Evolutionary conservation across 2,797 vertebrate genomes (phyloP).

Genomic region (Xenops minutus): DNA sequence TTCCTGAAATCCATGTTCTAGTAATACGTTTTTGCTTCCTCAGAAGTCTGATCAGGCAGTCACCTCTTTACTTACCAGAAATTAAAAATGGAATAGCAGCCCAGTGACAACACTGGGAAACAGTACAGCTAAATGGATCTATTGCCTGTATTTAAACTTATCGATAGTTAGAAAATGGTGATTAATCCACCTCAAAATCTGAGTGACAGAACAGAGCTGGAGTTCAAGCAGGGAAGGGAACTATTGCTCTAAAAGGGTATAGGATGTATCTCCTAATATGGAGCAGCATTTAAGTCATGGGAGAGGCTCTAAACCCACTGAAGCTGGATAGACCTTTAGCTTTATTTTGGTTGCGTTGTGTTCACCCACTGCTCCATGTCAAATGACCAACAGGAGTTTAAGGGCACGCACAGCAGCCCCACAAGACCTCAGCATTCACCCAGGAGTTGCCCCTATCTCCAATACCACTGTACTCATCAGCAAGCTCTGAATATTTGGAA

Average conservation of each 20-base stretch:
- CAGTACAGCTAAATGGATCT: neutral
- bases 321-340: neutral
- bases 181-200: neutral
- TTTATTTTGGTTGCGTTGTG: neutral
- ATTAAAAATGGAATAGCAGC: neutral
- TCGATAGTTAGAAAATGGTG: neutral
- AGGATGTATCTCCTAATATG: neutral
- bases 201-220: neutral
- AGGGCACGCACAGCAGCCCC: neutral
- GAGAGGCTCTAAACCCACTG: neutral
- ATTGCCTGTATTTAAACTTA: neutral
- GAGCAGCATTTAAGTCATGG: neutral
- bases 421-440: neutral
- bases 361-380: neutral
- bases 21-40: neutral
- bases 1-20: neutral
- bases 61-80: rapidly evolving
- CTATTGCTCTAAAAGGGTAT: neutral
- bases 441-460: neutral
- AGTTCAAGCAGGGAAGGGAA: neutral
- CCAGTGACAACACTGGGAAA: neutral
- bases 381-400: neutral
- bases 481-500: neutral
- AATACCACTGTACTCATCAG: neutral
- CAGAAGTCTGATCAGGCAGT: neutral